phyloP scores from a whole-genome alignment of 2,888 invertebrate species.

The Gibbula magus region DNA sequence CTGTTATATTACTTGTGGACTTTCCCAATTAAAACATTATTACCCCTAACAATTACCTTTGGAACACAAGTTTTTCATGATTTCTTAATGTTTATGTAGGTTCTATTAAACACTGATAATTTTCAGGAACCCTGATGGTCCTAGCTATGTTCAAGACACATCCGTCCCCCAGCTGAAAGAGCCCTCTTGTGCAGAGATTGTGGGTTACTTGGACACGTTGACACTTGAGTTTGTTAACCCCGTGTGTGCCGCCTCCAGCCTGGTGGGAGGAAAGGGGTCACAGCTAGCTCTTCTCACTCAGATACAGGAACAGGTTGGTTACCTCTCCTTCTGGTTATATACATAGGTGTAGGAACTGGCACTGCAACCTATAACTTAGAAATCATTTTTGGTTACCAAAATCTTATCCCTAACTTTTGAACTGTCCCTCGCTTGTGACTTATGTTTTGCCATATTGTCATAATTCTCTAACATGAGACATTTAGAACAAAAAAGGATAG shows the following conservation, averaged over 20 bases:
- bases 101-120: not conserved
- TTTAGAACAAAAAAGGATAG: too few species aligned
- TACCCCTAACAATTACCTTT: too few species aligned
- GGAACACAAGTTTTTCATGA: too few species aligned
- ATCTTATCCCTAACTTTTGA: too few species aligned
- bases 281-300: conserved; percentile 82
- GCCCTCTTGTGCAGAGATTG: conserved; percentile 36
- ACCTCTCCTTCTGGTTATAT: not conserved
- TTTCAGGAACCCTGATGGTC: conserved; percentile 56
- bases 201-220: conserved; percentile 34
- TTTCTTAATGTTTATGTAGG: too few species aligned
- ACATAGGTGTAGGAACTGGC: not conserved
- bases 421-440: too few species aligned
- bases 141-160: conserved; percentile 31
- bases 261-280: conserved; percentile 88
- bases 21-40: too few species aligned
- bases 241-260: conserved; percentile 68
- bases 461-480: too few species aligned
- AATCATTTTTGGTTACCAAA: too few species aligned
- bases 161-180: conserved; percentile 52
- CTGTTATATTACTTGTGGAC: too few species aligned
- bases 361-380: too few species aligned
- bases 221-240: conserved; percentile 55
- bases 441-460: too few species aligned
- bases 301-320: conserved; percentile 58